Conservation (phyloP, 1,140 invertebrate genomes). For the Amyelois transitella region DNA sequence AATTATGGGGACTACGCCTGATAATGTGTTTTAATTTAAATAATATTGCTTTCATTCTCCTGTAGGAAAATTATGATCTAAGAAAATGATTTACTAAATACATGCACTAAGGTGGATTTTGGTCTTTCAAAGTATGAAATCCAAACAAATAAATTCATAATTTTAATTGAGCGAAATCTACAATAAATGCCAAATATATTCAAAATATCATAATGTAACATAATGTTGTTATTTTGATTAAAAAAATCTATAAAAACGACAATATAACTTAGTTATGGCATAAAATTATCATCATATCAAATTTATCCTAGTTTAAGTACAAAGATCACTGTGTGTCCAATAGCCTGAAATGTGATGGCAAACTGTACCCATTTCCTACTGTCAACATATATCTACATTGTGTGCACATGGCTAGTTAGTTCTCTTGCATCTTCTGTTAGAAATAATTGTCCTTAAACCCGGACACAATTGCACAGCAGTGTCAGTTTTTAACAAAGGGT, state of each 20-base stretch:
- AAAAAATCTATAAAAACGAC: slow-evolving; percentile 62
- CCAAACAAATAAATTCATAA: slow-evolving; percentile 17
- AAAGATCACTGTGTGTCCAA: slow-evolving; percentile 43
- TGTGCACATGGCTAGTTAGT: slow-evolving; percentile 12
- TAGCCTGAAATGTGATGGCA: slow-evolving; percentile 39
- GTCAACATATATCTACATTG: neutral
- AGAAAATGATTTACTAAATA: neutral
- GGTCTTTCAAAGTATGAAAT: neutral
- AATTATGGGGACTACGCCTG: neutral
- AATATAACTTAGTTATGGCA: slow-evolving; percentile 72
- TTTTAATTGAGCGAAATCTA: slow-evolving; percentile 60
- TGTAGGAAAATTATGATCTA: no score
- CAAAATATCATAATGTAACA: slow-evolving; percentile 38
- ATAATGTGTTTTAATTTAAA: neutral
- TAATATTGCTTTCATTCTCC: no score
- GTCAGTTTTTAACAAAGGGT: no score
- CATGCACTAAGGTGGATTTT: slow-evolving; percentile 6
- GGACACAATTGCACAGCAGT: no score
- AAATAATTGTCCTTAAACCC: neutral
- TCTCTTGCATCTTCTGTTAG: no score
- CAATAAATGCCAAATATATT: slow-evolving; percentile 49
- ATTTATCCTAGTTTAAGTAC: slow-evolving; percentile 64
- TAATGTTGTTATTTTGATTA: slow-evolving; percentile 43
- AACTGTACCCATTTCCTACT: slow-evolving; percentile 25
- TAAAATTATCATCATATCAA: slow-evolving; percentile 61